Evolutionary conservation across 2,113 vertebrate genomes (phyloP), one percentile per base, ranked within the genome.

Genomic region (Hemibagrus wyckioides): DNA sequence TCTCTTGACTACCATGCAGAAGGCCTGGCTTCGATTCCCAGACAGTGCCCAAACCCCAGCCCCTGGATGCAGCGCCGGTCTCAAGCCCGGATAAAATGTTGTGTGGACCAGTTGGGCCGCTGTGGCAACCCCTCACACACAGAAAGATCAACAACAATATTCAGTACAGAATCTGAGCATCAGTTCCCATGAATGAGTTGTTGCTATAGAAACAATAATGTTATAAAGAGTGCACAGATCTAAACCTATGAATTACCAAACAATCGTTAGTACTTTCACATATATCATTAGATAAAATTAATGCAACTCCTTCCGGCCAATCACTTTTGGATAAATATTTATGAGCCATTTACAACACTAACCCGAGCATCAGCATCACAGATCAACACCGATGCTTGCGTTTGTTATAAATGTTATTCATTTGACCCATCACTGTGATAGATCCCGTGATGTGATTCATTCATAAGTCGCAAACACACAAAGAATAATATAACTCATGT

Each of bases 401-500:
- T 28, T 63, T 63, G 28, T n/a, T 14, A 30, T n/a, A 3, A n/a
- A 63, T 63, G 5, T 57, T 57, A 63, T 13, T 63, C 28, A 9
- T 11, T 28, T 13, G 11, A 63, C n/a, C n/a, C 44, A 8, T 48
- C 6, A 65, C 25, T 19, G 10, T 65, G 44, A 36, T 19, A 69
- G 82, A 83, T 69, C 82, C 33, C 25, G 59, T 67, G 82, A 17
- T 67, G 48, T 83, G 63, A 67, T 36, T 52, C 14, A 54, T 28
- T 36, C 48, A 71, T 30, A 48, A 30, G 36, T 33, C 67, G 41
- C 67, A 75, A 73, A 52, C 5, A 52, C 7, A 17, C 48, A 19
- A 84, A 73, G 33, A 75, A 75, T 17, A 73, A 84, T 1, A 84
- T 0, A 39, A 57, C 30, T 36, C 21, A 5, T 83, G 50, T 84